Evolutionary conservation across 2,888 invertebrate genomes (phyloP).

Genomic region (Drosophila tanythrix): DNA sequence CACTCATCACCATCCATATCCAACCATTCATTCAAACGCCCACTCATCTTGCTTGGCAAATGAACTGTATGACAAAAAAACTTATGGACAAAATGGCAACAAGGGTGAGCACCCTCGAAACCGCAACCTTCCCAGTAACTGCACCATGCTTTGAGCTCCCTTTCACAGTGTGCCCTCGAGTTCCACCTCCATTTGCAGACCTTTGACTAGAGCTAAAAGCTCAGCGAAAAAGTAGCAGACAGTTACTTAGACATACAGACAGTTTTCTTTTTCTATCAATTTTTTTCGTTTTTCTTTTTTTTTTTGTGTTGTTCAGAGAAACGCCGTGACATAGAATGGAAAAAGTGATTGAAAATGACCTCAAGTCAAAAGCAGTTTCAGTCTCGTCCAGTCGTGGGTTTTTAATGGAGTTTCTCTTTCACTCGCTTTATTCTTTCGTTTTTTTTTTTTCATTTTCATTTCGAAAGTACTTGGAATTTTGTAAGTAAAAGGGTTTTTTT

Average conservation of each 20-base stretch:
- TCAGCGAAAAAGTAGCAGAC: slow-evolving; percentile 63
- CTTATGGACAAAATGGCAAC: slow-evolving; percentile 42
- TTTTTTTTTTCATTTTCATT: slow-evolving; percentile 24
- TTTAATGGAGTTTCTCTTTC: slow-evolving; percentile 62
- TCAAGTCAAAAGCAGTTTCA: slow-evolving; percentile 74
- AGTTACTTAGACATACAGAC: slow-evolving; percentile 36
- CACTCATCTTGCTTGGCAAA: slow-evolving; percentile 67
- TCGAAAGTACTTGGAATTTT: slow-evolving; percentile 41
- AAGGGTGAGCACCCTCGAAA: slow-evolving; percentile 51
- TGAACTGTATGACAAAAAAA: slow-evolving; percentile 59
- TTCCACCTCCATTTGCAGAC: slow-evolving; percentile 19
- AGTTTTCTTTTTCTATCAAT: slow-evolving; percentile 23
- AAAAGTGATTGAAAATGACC: slow-evolving; percentile 79
- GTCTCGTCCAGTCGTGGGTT: slow-evolving; percentile 51
- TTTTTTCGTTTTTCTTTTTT: slow-evolving; percentile 1
- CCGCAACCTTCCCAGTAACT: slow-evolving; percentile 51
- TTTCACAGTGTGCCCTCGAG: not conserved
- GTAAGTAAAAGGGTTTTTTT: slow-evolving; percentile 48
- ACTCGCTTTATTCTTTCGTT: slow-evolving; percentile 16
- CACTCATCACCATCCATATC: slow-evolving; percentile 26
- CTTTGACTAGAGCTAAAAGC: slow-evolving; percentile 40
- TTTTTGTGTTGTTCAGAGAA: slow-evolving; percentile 47
- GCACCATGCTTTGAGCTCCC: not conserved
- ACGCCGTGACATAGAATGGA: slow-evolving; percentile 64
- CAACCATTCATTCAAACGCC: slow-evolving; percentile 42